Evolutionary conservation across 1,140 invertebrate species (phyloP).

Genomic region (Neodiprion fabricii): DNA sequence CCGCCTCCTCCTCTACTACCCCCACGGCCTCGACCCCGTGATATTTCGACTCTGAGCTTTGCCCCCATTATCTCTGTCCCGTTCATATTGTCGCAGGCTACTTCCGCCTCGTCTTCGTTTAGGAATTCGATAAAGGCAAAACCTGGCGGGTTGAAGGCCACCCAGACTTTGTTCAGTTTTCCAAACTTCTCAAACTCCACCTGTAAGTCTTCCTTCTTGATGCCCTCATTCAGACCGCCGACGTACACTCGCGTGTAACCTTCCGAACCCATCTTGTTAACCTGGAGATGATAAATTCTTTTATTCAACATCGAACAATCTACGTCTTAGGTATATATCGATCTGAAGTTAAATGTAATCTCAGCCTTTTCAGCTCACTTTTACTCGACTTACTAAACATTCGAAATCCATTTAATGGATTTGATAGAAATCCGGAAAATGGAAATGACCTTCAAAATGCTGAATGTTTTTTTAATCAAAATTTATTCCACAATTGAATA

Average conservation of each 20-base stretch:
- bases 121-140: conserved; percentile 99
- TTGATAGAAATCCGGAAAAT: no score
- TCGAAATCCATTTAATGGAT: no score
- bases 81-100: conserved; percentile 91
- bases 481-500: no score
- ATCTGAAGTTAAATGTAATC: no score
- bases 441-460: no score
- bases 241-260: conserved; percentile 80
- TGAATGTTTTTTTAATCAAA: no score
- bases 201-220: conserved; percentile 89
- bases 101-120: conserved; percentile 91
- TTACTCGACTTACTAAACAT: no score
- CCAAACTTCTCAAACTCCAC: conserved; percentile 88
- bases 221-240: conserved; percentile 79
- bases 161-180: conserved; percentile 94
- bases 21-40: conserved; percentile 71
- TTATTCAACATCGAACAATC: no score
- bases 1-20: conserved; percentile 62
- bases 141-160: conserved; percentile 92
- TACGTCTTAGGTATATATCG: no score
- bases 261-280: conserved; percentile 54
- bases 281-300: neutral
- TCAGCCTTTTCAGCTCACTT: no score
- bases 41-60: conserved; percentile 83
- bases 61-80: conserved; percentile 83